A percentile compares a stretch with the other conserved stretches of the same genome.
These are phyloP conservation scores for Galerucella pusilla DNA, from an alignment of 2,888 invertebrate genomes.

Conservation along the genomic window DNA sequence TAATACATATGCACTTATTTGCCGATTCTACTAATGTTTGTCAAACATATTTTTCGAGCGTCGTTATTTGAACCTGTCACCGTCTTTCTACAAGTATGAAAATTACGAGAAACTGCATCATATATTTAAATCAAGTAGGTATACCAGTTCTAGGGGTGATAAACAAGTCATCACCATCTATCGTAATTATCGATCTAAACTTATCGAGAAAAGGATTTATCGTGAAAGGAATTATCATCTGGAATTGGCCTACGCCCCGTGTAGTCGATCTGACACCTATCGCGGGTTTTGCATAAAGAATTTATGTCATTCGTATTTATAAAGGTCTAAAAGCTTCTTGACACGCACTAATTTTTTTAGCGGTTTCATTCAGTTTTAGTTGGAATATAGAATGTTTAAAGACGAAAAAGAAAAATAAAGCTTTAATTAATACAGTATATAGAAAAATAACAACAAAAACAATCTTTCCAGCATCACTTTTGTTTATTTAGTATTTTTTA, in stretches of 20 bases:
- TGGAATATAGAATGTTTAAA: background rate
- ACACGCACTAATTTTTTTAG: slow-evolving; percentile 30
- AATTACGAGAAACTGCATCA: slow-evolving; percentile 49
- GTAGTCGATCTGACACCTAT: slow-evolving; percentile 26
- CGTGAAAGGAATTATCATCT: slow-evolving; percentile 25
- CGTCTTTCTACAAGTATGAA: slow-evolving; percentile 25
- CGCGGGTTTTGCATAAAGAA: slow-evolving; percentile 21
- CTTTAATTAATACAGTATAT: background rate
- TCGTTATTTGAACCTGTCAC: background rate
- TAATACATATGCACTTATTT: too few species aligned
- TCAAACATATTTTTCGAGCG: background rate
- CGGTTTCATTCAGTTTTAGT: background rate
- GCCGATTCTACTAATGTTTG: background rate
- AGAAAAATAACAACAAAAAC: background rate
- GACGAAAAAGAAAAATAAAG: background rate
- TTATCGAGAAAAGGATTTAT: slow-evolving; percentile 37
- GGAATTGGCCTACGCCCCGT: slow-evolving; percentile 32
- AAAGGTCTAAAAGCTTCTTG: slow-evolving; percentile 27
- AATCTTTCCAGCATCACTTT: too few species aligned
- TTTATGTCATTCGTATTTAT: slow-evolving; percentile 33
- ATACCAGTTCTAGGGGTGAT: slow-evolving; percentile 49
- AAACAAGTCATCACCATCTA: slow-evolving; percentile 53
- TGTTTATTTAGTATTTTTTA: too few species aligned
- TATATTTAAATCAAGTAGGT: slow-evolving; percentile 52
- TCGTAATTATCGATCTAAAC: slow-evolving; percentile 51